Conservation (phyloP, 2,888 invertebrate species). For the Nomada fucata region DNA sequence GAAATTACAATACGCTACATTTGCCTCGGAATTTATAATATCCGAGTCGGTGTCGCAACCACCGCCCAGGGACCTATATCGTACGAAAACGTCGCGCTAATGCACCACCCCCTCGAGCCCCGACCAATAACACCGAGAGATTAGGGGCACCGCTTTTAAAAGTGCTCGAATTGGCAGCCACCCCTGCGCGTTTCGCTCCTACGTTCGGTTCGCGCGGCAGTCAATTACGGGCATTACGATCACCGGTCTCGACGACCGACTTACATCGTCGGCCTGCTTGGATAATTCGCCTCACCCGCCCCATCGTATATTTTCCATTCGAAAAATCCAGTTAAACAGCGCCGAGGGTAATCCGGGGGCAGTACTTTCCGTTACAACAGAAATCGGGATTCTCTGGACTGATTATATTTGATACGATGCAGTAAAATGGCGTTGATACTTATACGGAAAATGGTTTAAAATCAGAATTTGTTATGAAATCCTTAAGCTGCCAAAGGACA, state of each 20-base stretch:
- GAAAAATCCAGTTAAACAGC: neutral
- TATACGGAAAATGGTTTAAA: no score
- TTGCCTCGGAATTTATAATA: constrained; percentile 84
- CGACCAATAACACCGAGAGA: constrained; percentile 73
- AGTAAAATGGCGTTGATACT: no score
- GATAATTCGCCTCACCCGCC: neutral
- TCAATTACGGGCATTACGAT: constrained; percentile 62
- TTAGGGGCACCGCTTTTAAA: constrained; percentile 71
- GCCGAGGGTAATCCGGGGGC: neutral
- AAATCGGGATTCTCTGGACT: no score
- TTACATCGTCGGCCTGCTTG: constrained; percentile 16
- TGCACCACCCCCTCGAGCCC: constrained; percentile 70
- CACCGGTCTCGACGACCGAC: constrained; percentile 20
- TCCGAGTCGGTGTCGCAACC: constrained; percentile 74
- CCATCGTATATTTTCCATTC: constrained; percentile 27
- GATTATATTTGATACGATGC: no score
- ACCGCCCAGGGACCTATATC: constrained; percentile 81
- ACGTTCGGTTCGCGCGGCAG: constrained; percentile 37
- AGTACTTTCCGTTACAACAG: no score
- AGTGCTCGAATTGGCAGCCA: constrained; percentile 58
- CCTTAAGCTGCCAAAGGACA: no score
- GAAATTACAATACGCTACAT: constrained; percentile 83
- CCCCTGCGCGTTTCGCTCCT: constrained; percentile 41
- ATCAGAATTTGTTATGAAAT: no score
- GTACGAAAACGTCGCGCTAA: constrained; percentile 77